A percentile compares a stretch with the other conserved stretches of the same genome.
These are phyloP conservation scores for Hemibagrus guttatus DNA, from an alignment of 2,797 vertebrate species.

Conservation along the genomic window DNA sequence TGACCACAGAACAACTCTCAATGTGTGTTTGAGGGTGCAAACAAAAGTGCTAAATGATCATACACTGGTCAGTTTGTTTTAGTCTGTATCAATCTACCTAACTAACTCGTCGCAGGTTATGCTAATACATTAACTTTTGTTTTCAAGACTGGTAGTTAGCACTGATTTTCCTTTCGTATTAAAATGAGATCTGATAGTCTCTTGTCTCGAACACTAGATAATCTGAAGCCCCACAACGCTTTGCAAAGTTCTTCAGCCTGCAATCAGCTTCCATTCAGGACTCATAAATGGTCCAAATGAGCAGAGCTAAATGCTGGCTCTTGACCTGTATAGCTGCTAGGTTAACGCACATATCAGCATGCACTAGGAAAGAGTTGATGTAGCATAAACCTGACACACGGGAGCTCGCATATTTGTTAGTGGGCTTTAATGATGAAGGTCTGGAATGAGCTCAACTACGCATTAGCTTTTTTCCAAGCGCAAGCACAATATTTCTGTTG, in stretches of 20 bases:
- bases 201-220: slow-evolving; percentile 28
- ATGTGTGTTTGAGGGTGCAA: too few species aligned
- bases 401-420: slow-evolving; percentile 42
- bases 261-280: slow-evolving; percentile 75
- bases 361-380: neutral
- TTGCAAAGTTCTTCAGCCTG: slow-evolving; percentile 36
- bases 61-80: neutral
- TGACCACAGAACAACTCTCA: too few species aligned
- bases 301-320: slow-evolving; percentile 1
- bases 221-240: slow-evolving; percentile 44
- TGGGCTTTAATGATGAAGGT: slow-evolving; percentile 17
- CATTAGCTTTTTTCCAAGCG: slow-evolving; percentile 22
- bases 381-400: neutral
- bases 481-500: slow-evolving; percentile 30
- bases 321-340: slow-evolving; percentile 7
- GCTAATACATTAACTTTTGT: neutral
- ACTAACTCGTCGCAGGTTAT: neutral
- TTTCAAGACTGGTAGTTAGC: neutral
- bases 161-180: slow-evolving; percentile 5
- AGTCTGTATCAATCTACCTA: neutral
- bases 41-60: neutral
- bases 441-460: slow-evolving; percentile 36
- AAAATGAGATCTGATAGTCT: slow-evolving; percentile 28
- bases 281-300: slow-evolving; percentile 24
- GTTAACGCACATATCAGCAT: slow-evolving; percentile 13